Evolutionary conservation across 2,888 invertebrate species (phyloP).

Genomic region (Agelastica alni): DNA sequence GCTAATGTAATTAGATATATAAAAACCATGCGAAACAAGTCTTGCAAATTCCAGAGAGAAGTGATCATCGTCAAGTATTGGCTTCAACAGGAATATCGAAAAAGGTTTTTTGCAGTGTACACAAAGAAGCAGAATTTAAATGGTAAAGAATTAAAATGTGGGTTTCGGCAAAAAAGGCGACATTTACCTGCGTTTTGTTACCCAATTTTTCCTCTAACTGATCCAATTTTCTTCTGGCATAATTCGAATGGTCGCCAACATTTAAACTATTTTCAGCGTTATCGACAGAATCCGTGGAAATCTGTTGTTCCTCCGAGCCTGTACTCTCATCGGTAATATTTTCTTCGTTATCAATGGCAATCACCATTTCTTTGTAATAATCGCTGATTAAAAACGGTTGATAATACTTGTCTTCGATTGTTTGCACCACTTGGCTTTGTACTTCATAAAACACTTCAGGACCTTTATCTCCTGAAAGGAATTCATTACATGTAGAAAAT

Average conservation of each 20-base stretch:
- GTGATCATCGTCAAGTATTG: no score
- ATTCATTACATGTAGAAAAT: no score
- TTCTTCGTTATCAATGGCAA: conserved; percentile 66
- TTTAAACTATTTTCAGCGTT: conserved; percentile 61
- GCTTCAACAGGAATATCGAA: no score
- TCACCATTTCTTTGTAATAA: conserved; percentile 75
- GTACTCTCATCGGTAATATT: conserved; percentile 56
- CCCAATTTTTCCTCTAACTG: conserved; percentile 82
- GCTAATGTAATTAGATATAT: no score
- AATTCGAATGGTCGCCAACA: conserved; percentile 82
- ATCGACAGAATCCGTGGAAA: conserved; percentile 62
- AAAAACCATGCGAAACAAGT: no score
- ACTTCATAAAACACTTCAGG: conserved; percentile 88
- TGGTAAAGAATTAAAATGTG: no score
- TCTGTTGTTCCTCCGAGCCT: conserved; percentile 60
- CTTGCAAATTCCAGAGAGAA: no score
- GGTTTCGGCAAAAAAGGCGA: no score
- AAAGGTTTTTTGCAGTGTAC: no score
- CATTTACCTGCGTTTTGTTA: conserved; percentile 73
- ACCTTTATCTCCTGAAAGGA: conserved; percentile 72
- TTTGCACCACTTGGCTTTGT: conserved; percentile 77
- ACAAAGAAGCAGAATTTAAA: no score
- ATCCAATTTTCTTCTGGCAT: conserved; percentile 79
- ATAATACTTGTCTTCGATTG: conserved; percentile 85
- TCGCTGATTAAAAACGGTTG: conserved; percentile 87